Evolutionary conservation across 2,113 vertebrate genomes (phyloP), one percentile per base, ranked within the genome.

Genomic region (Steatornis caripensis): DNA sequence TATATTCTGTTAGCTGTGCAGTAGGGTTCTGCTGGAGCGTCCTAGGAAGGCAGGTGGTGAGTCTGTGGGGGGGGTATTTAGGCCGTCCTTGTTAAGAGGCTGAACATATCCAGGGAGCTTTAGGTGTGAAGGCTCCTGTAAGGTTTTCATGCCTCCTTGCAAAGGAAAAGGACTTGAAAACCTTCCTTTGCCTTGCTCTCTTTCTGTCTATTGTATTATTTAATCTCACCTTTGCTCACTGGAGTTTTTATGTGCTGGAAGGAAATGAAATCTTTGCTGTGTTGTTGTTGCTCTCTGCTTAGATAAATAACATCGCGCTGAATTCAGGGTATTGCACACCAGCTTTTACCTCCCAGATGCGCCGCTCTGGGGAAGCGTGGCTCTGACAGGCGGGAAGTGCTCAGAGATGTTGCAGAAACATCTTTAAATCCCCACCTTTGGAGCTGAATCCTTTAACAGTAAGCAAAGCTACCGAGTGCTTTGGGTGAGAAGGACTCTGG

Each of bases 211-310:
- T 91, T 89, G 65, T 65, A 6, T 90, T 96, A 61, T 91, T 94
- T 79, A 79, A 91, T 92, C 80, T 92, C 69, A 30, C 72, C 65
- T 75, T 84, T 0, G 0, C 80, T 84, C 27, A 2, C 48, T 15
- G 51, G 53, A n/a, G 74, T 82, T 68, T 74, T 91, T 19, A 6
- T 26, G 76, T 57, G 88, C 92, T 94, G 90, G 64, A 92, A 95
- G 92, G 94, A 93, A 93, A 95, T 90, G 83, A 92, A 93, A 96
- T 91, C 83, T 90, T 68, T 81, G 83, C 92, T 78, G 79, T 74
- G 83, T 80, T 89, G 13, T 93, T 89, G 79, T 60, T 92, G 90
- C 53, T 92, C 57, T 83, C 64, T 71, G 72, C 92, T 82, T 57
- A 57, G 92, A 90, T 89, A 86, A 93, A 84, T 83, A 91, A 61